A percentile compares a stretch with the other conserved stretches of the same genome.
phyloP scores from a whole-genome alignment of 2,888 invertebrate species.

The Strigamia crassipes region DNA sequence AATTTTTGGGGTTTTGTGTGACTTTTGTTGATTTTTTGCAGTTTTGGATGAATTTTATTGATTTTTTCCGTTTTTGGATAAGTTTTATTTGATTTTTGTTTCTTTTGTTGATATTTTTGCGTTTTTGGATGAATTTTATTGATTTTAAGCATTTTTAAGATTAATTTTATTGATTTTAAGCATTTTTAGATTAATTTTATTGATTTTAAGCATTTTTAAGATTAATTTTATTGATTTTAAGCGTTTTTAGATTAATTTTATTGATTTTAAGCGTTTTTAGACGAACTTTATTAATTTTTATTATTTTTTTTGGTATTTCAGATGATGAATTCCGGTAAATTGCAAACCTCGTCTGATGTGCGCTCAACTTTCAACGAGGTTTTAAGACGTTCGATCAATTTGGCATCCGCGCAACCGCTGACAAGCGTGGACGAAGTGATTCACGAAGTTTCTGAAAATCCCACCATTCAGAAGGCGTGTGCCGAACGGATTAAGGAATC shows the following conservation, averaged over 20 bases:
- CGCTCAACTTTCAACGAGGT: constrained; percentile 57
- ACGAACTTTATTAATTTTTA: neutral
- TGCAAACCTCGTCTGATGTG: constrained; percentile 54
- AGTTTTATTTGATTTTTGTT: too few relatives aligned
- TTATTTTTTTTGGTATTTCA: constrained; percentile 45
- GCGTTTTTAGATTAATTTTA: too few relatives aligned
- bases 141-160: too few relatives aligned
- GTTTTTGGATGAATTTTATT: too few relatives aligned
- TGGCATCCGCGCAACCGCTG: constrained; percentile 62
- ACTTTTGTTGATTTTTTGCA: constrained; percentile 25
- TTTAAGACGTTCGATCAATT: constrained; percentile 62
- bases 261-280: neutral
- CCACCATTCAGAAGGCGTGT: constrained; percentile 64
- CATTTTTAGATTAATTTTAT: too few relatives aligned
- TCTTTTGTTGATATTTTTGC: too few relatives aligned
- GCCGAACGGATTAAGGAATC: constrained; percentile 62
- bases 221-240: too few relatives aligned
- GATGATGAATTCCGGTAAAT: constrained; percentile 56
- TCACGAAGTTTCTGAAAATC: constrained; percentile 62
- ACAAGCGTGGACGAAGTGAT: constrained; percentile 62
- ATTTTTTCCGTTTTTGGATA: too few relatives aligned
- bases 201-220: too few relatives aligned
- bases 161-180: too few relatives aligned
- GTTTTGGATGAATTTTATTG: neutral
- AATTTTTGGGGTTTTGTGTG: too few relatives aligned